These are phyloP conservation scores for Temnothorax ravouxi DNA, from an alignment of 2,888 invertebrate species.

Conservation along the genomic window DNA sequence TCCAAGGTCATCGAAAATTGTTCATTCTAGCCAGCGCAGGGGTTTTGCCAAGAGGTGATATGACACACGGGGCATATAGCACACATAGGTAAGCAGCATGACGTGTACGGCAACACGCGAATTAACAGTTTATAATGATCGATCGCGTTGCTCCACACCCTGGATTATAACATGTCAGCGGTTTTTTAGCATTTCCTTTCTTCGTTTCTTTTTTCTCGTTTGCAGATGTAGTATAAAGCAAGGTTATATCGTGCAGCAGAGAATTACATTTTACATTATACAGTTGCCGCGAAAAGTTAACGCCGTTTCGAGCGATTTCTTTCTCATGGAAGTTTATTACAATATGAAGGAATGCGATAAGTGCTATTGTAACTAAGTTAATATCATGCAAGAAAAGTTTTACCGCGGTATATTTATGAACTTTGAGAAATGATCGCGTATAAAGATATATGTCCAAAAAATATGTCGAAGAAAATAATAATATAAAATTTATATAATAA, in stretches of 20 bases:
- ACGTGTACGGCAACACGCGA: conserved; percentile 48
- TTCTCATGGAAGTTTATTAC: conserved; percentile 16
- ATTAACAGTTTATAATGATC: conserved; percentile 65
- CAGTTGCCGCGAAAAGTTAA: conserved; percentile 24
- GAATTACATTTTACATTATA: conserved; percentile 5
- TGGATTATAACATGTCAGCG: conserved; percentile 42
- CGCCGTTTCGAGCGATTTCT: conserved; percentile 1
- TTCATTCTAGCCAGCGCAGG: conserved; percentile 16
- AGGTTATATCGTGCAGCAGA: conserved; percentile 8
- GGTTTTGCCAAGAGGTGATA: conserved; percentile 48
- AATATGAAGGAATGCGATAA: conserved; percentile 22
- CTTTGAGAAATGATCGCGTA: neutral
- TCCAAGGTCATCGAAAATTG: conserved; percentile 22
- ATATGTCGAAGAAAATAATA: neutral
- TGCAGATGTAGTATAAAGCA: neutral
- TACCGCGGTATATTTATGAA: neutral
- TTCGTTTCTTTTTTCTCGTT: neutral
- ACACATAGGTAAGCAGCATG: conserved; percentile 19
- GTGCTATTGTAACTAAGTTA: conserved; percentile 4
- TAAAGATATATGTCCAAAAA: neutral
- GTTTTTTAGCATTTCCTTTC: conserved; percentile 43
- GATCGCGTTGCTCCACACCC: conserved; percentile 40
- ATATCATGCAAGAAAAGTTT: neutral
- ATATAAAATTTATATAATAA: conserved; percentile 5
- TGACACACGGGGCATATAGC: conserved; percentile 41